Evolutionary conservation across 2,113 vertebrate species (phyloP).

Genomic region (Pelobates fuscus): DNA sequence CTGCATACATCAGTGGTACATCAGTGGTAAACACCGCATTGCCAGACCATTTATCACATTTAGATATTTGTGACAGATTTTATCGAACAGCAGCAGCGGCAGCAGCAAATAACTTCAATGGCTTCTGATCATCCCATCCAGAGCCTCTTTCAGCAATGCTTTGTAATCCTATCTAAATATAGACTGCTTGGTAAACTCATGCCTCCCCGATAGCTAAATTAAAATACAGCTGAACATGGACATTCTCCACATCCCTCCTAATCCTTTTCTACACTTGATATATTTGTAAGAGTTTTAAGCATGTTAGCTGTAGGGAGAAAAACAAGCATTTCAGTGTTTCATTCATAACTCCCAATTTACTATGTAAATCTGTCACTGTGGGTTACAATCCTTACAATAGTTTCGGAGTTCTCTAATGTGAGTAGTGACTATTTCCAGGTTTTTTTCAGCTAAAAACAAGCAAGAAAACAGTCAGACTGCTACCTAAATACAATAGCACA

Average conservation of each 20-base stretch:
- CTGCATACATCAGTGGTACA: not conserved
- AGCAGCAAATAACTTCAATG: not conserved
- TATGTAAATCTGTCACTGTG: no score
- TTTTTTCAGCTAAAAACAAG: no score
- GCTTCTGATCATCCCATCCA: not conserved
- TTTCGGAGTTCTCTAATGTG: no score
- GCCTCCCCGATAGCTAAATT: not conserved
- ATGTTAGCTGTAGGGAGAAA: no score
- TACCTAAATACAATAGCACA: no score
- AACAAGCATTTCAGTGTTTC: no score
- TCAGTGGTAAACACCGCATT: no score
- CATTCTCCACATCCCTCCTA: not conserved
- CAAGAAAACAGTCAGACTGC: no score
- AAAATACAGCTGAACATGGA: not conserved
- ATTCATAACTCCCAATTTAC: no score
- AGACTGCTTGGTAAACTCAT: not conserved
- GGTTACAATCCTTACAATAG: no score
- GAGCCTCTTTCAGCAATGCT: not conserved
- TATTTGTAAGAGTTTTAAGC: no score
- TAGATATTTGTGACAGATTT: not conserved
- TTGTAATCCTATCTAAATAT: not conserved
- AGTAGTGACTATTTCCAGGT: no score
- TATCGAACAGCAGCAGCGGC: not conserved
- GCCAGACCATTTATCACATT: not conserved
- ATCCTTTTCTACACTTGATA: not conserved